Evolutionary conservation across 2,888 invertebrate genomes (phyloP).

Genomic region (Hypselothyrea guttata): DNA sequence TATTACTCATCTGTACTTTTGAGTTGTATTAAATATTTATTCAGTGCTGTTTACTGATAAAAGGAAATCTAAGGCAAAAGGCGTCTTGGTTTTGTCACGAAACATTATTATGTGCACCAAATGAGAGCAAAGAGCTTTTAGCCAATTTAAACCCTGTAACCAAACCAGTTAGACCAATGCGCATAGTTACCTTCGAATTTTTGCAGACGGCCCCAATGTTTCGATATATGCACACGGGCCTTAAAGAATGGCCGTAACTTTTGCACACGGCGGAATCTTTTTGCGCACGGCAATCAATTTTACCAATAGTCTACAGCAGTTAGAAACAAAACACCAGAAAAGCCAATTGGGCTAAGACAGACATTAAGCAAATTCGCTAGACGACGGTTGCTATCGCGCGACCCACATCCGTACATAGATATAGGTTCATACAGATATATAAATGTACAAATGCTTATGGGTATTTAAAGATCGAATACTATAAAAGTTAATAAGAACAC

Average conservation of each 20-base stretch:
- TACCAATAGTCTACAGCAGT: conserved; percentile 35
- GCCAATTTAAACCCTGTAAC: conserved; percentile 22
- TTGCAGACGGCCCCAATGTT: conserved; percentile 52
- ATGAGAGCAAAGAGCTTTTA: conserved; percentile 10
- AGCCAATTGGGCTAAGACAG: conserved; percentile 60
- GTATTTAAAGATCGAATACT: conserved; percentile 9
- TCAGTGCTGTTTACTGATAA: too few relatives aligned
- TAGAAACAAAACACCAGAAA: conserved; percentile 59
- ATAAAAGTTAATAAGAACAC: conserved; percentile 34
- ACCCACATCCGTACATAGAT: conserved; percentile 17
- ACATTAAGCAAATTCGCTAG: conserved; percentile 38
- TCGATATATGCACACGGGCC: conserved; percentile 57
- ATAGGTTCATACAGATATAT: conserved; percentile 19
- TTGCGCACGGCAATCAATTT: conserved; percentile 54
- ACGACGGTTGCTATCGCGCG: conserved; percentile 55
- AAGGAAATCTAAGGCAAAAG: too few relatives aligned
- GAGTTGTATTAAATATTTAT: too few relatives aligned
- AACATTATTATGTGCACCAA: too few relatives aligned
- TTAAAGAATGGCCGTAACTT: conserved; percentile 41
- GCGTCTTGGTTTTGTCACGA: neutral
- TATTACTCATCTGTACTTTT: too few relatives aligned
- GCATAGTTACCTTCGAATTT: conserved; percentile 38
- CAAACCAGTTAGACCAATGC: conserved; percentile 53
- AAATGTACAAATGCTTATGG: neutral
- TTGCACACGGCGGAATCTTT: conserved; percentile 49